These are phyloP conservation scores for Moxostoma hubbsi DNA, from an alignment of 2,797 vertebrate species.

Conservation along the genomic window DNA sequence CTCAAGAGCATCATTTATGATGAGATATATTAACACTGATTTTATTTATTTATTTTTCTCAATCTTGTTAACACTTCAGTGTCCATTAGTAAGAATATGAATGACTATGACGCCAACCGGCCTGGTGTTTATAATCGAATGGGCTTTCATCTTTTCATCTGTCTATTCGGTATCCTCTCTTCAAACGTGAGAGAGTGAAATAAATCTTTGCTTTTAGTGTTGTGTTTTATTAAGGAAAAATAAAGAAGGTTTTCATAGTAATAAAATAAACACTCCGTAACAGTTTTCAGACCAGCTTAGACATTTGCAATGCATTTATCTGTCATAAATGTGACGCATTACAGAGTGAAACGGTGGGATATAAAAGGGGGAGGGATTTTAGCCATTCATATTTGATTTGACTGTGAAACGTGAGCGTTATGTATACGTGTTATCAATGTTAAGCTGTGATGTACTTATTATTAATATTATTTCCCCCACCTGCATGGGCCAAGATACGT, in stretches of 20 bases:
- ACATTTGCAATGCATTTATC: too few relatives aligned
- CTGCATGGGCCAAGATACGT: too few relatives aligned
- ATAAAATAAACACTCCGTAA: neutral
- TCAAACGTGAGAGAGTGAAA: neutral
- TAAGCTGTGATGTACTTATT: too few relatives aligned
- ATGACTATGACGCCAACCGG: neutral
- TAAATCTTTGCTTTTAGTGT: neutral
- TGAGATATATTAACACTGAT: neutral
- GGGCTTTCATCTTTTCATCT: neutral
- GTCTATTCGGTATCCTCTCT: constrained; percentile 9
- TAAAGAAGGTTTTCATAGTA: too few relatives aligned
- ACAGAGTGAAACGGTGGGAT: too few relatives aligned
- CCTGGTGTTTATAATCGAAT: neutral
- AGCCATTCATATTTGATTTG: too few relatives aligned
- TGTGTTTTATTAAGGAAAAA: neutral
- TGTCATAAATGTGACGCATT: too few relatives aligned
- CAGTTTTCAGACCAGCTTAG: too few relatives aligned
- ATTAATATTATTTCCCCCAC: too few relatives aligned
- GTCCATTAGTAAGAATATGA: constrained; percentile 13
- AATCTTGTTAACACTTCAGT: neutral
- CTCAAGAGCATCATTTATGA: neutral
- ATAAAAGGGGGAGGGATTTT: too few relatives aligned
- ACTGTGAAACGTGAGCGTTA: too few relatives aligned
- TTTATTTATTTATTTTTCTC: neutral
- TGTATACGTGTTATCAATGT: too few relatives aligned